Conservation (phyloP, 2,888 invertebrate genomes). For the Polietes domitor region DNA sequence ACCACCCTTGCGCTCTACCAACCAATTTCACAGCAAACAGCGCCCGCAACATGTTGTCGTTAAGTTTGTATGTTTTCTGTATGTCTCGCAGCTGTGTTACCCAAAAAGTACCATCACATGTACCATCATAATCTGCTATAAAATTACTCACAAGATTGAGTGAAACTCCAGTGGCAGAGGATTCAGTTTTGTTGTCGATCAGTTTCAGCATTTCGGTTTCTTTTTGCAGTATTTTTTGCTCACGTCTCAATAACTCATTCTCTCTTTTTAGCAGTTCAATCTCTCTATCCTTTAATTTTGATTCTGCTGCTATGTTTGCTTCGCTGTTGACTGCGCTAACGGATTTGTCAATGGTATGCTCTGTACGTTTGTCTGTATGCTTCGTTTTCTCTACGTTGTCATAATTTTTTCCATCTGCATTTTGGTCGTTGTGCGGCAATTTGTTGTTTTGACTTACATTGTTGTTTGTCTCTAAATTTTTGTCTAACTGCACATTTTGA, state of each 20-base stretch:
- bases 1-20: constrained; percentile 14
- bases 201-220: too few relatives aligned
- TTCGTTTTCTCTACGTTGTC: not conserved
- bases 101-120: not conserved
- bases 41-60: not conserved
- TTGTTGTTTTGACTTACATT: not conserved
- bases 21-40: constrained; percentile 10
- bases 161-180: not conserved
- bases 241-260: constrained; percentile 3
- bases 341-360: not conserved
- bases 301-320: not conserved
- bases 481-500: not conserved
- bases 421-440: not conserved
- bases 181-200: not conserved
- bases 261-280: constrained; percentile 7
- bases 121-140: constrained; percentile 13
- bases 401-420: too few relatives aligned
- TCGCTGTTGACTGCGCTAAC: not conserved
- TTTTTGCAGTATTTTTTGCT: not conserved
- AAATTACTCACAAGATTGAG: not conserved
- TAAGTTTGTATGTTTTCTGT: not conserved
- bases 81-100: not conserved
- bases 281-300: not conserved
- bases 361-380: too few relatives aligned
- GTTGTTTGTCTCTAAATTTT: not conserved